Evolutionary conservation across 2,888 invertebrate species (phyloP).

Genomic region (Hyppa rectilinea): DNA sequence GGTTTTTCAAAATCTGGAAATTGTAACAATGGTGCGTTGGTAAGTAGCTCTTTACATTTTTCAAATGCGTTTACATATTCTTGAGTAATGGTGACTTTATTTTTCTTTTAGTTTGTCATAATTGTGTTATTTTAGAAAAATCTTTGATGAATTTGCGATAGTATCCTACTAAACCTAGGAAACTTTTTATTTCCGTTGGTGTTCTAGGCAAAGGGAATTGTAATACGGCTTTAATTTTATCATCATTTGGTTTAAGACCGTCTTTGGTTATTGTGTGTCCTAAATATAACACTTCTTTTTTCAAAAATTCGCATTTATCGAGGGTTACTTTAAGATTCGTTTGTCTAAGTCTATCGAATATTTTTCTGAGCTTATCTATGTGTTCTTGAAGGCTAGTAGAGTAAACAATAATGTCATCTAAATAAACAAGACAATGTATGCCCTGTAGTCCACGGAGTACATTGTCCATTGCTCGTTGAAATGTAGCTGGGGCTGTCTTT

Average conservation of each 20-base stretch:
- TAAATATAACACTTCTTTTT: slow-evolving; percentile 14
- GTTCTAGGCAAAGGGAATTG: slow-evolving; percentile 3
- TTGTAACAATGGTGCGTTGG: no score
- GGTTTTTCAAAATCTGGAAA: no score
- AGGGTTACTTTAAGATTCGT: slow-evolving; percentile 3
- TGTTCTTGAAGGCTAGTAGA: background rate
- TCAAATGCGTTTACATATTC: no score
- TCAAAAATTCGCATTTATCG: background rate
- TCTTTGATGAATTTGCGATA: slow-evolving; percentile 10
- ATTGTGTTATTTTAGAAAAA: slow-evolving; percentile 12
- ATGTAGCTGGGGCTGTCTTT: slow-evolving; percentile 23
- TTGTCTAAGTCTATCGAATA: slow-evolving; percentile 1
- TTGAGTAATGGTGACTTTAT: no score
- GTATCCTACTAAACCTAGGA: slow-evolving; percentile 16
- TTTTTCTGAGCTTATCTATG: no score
- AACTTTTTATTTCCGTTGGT: background rate
- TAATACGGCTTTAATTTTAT: slow-evolving; percentile 11
- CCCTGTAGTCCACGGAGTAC: slow-evolving; percentile 6
- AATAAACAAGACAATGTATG: slow-evolving; percentile 11
- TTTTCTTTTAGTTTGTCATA: background rate
- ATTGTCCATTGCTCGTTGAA: background rate
- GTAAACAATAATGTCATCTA: slow-evolving; percentile 19
- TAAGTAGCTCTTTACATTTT: no score
- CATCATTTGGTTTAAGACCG: slow-evolving; percentile 15
- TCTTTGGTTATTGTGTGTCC: slow-evolving; percentile 13